phyloP scores from a whole-genome alignment of 1,140 invertebrate genomes.

The Eciton burchellii region DNA sequence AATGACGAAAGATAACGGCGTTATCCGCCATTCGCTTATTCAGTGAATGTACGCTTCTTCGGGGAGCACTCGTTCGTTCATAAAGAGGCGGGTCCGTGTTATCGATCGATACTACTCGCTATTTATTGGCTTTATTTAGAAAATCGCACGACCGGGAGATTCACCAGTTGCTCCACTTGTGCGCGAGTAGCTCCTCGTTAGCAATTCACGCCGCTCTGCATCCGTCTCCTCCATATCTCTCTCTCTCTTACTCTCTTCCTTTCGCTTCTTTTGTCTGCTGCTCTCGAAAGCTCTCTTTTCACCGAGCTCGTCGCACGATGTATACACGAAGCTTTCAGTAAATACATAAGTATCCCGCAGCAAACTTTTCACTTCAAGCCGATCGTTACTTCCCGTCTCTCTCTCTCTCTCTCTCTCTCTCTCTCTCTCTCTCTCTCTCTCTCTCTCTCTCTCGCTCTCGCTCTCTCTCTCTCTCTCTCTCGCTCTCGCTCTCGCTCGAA shows the following conservation, averaged over 20 bases:
- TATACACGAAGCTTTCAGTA: constrained; percentile 32
- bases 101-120: constrained; percentile 53
- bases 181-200: constrained; percentile 72
- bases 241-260: background rate
- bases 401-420: background rate
- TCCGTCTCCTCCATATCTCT: background rate
- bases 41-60: background rate
- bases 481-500: constrained; percentile 17
- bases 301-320: background rate
- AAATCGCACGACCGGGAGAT: constrained; percentile 64
- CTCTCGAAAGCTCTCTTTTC: constrained; percentile 11
- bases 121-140: constrained; percentile 67
- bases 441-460: too few relatives aligned
- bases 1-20: background rate
- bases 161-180: constrained; percentile 70
- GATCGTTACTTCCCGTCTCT: background rate
- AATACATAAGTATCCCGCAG: constrained; percentile 32
- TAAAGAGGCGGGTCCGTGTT: constrained; percentile 40
- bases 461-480: background rate
- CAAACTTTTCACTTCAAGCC: constrained; percentile 42
- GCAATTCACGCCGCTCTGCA: constrained; percentile 71
- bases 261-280: constrained; percentile 8
- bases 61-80: constrained; percentile 4
- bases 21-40: background rate
- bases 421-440: background rate